Evolutionary conservation across 37 sponge, comb jelly and placozoan genomes (phyloP).

Genomic region (Agelas oroides): DNA sequence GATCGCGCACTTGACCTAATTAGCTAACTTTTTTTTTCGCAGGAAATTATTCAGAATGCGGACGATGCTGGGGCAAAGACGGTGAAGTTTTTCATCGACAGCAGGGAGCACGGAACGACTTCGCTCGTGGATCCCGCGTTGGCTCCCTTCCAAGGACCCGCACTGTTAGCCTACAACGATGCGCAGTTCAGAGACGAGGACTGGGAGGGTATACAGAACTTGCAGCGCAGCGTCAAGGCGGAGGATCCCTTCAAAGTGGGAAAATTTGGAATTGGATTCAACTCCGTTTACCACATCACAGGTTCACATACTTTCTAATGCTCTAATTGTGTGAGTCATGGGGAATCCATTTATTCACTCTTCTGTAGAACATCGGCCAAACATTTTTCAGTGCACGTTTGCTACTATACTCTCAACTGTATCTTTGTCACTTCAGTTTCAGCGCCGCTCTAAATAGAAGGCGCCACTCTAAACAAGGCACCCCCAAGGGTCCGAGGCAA

Average conservation of each 20-base stretch:
- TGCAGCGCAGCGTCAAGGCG: conserved; percentile 69
- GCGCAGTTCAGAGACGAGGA: conserved; percentile 62
- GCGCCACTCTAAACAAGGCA: no score
- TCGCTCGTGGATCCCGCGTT: conserved; percentile 21
- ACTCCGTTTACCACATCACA: conserved; percentile 82
- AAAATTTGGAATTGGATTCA: conserved; percentile 80
- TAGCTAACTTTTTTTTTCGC: background rate
- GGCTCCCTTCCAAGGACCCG: conserved; percentile 68
- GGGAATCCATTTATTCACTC: no score
- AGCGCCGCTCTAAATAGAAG: no score
- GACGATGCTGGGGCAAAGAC: conserved; percentile 77
- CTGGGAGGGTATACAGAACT: conserved; percentile 70
- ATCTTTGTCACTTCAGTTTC: no score
- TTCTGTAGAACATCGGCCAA: no score
- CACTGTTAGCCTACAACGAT: conserved; percentile 68
- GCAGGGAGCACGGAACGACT: conserved; percentile 32
- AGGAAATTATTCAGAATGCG: conserved; percentile 88
- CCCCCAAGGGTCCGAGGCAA: no score
- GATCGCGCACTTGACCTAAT: no score
- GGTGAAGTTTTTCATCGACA: conserved; percentile 64
- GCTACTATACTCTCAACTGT: no score
- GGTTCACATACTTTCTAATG: no score
- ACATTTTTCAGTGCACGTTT: no score
- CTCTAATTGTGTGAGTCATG: no score
- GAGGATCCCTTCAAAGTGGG: conserved; percentile 83